Percentiles rank a stretch among this genome's conserved stretches.
These are phyloP conservation scores for Phrynosoma platyrhinos DNA, from an alignment of 2,113 vertebrate genomes.

Conservation along the genomic window DNA sequence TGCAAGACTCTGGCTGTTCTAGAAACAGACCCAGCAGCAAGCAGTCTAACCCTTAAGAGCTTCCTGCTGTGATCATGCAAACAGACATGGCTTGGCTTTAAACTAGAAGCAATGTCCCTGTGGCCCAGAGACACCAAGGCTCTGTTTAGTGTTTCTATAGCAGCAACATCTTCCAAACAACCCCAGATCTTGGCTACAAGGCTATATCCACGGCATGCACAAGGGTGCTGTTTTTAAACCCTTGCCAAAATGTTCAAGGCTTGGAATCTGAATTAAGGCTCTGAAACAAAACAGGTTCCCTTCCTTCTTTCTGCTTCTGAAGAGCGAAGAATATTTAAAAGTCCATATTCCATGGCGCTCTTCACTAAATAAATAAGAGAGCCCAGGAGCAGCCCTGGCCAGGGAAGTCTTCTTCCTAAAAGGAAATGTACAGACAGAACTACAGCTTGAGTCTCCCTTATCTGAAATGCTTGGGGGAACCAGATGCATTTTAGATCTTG, in stretches of 20 bases:
- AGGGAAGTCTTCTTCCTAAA: background rate
- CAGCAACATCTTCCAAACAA: conserved; percentile 13
- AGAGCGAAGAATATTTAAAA: background rate
- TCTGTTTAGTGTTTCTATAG: conserved; percentile 22
- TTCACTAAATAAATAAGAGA: too few relatives aligned
- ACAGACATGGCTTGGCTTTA: background rate
- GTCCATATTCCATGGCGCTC: rapidly evolving
- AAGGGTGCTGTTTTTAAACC: conserved; percentile 37
- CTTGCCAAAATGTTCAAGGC: background rate
- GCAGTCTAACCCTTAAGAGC: background rate
- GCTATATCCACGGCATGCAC: conserved; percentile 1
- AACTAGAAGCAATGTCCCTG: background rate
- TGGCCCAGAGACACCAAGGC: background rate
- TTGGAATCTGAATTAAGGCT: background rate
- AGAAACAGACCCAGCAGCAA: background rate
- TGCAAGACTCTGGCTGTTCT: too few relatives aligned
- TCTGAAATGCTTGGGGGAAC: too few relatives aligned
- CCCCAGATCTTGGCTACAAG: background rate
- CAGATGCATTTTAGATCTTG: too few relatives aligned
- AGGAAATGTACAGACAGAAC: too few relatives aligned
- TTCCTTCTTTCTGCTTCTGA: rapidly evolving
- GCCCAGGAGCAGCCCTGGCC: background rate
- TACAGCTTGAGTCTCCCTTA: too few relatives aligned
- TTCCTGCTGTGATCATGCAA: background rate
- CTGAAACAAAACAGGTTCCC: background rate